These are phyloP conservation scores for Psittacula echo DNA, from an alignment of 2,797 vertebrate species.

Conservation along the genomic window DNA sequence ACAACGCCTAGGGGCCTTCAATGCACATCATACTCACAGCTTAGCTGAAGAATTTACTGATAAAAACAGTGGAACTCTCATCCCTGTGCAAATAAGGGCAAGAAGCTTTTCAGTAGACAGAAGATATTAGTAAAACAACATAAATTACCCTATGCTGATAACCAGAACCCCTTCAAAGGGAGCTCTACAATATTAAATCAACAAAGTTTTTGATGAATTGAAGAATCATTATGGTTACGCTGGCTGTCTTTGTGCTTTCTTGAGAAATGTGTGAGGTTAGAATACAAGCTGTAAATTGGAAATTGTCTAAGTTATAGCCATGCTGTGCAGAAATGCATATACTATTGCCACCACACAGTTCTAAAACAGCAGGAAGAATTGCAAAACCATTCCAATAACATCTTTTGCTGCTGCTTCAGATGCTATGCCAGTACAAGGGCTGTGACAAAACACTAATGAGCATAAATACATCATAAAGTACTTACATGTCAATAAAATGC, in stretches of 20 bases:
- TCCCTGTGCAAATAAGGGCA: background rate
- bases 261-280: background rate
- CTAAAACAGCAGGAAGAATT: conserved; percentile 6
- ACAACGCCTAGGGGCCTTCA: background rate
- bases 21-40: background rate
- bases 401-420: background rate
- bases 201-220: background rate
- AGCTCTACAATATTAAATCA: background rate
- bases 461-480: background rate
- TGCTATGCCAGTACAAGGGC: background rate
- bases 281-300: background rate
- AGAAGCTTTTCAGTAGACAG: background rate
- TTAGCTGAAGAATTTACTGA: background rate
- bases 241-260: background rate
- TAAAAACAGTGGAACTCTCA: background rate
- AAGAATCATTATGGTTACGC: background rate
- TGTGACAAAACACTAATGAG: conserved; percentile 2
- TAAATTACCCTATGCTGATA: background rate
- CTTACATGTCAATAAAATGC: background rate
- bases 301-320: background rate
- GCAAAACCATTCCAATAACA: background rate
- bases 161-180: background rate
- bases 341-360: background rate
- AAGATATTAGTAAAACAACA: background rate
- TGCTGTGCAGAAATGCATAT: background rate